Evolutionary conservation across 2,888 invertebrate genomes (phyloP), one percentile per base, ranked within the genome.

Genomic region (Ophion ventricosus): DNA sequence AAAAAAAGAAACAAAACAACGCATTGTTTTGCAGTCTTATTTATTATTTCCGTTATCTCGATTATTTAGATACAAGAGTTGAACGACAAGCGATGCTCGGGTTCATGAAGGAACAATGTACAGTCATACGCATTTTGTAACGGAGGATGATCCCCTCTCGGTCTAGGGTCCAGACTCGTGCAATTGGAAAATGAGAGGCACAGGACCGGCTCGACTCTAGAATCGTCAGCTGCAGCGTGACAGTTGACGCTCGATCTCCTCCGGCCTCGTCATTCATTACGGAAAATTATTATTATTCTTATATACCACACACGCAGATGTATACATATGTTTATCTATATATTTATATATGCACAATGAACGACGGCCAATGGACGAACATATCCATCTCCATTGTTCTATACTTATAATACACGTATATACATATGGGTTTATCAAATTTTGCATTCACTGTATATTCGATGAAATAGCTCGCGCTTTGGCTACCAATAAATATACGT

Each of bases 181-280:
- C 78, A 81, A 84, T 84, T 84, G 84, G 74, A 84, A 84, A 84
- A 84, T 84, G 63, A 81, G 77, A 70, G 78, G 74, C 69, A 23
- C 57, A 67, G 76, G 29, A 72, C 64, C 72, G 69, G 49, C 73
- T 63, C 56, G 70, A 59, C 54, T 61, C 63, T 66, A 57, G 23
- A 57, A 61, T 70, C 76, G 72, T 79, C 79, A 72, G 79, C 79
- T 79, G 70, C 70, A 20, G 70, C 79, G 54, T 72, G 69, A 63
- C 76, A 56, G 40, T 73, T 80, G 66, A 70, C 73, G 61, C 43
- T 59, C 72, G 54, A 79, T 59, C 64, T 72, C 66, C 82, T 82
- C 56, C 66, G 66, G 70, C 66, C 72, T 80, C 80, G 72, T 80
- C 66, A 61, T 75, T 64, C 80, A 40, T 76, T 82, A 82, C 73